Evolutionary conservation across 2,888 invertebrate genomes (phyloP), one percentile per base, ranked within the genome.

Genomic region (Phaonia tiefii): DNA sequence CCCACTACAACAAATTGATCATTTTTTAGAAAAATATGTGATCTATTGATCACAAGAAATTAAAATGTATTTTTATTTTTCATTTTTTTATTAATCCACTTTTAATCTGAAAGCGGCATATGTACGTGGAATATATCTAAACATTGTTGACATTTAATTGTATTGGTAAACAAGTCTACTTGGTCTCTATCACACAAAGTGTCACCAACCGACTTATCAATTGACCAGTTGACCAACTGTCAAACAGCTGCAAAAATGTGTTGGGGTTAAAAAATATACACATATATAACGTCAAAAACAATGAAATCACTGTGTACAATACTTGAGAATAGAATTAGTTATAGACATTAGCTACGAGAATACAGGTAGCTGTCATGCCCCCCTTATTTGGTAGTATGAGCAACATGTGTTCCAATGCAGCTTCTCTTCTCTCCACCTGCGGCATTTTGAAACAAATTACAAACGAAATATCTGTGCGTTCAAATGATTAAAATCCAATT

Each of bases 401-500:
- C 3, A 31, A 31, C 31, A 31, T 31, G 8, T 31, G 31, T 31
- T 31, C 31, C n/a, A n/a, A n/a, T n/a, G 31, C 31, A 31, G 31
- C 8, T 31, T 5, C 31, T 54, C 17, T 54, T 8, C 22, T 8
- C 13, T 25, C 22, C 54, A 25, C 1, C 13, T 22, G 54, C 54
- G 54, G 54, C 25, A 25, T 54, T 11, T 22, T n/a, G 13, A 54
- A 22, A 54, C 49, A 20, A 31, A 20, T 49, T 20, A 20, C 49
- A 49, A 49, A 49, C 13, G 22, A 54, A 54, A 54, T 54, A 54
- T 13, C 25, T 60, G 17, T 8, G 60, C 60, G 20, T 37, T 3
- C 10, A 37, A 60, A 39, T 39, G 60, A 54, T 60, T 60, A 37
- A 60, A 60, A 39, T 1, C 8, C 20, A 60, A 60, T 60, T 60